phyloP scores from a whole-genome alignment of 2,888 invertebrate species.

The Ormyrus thymus region DNA sequence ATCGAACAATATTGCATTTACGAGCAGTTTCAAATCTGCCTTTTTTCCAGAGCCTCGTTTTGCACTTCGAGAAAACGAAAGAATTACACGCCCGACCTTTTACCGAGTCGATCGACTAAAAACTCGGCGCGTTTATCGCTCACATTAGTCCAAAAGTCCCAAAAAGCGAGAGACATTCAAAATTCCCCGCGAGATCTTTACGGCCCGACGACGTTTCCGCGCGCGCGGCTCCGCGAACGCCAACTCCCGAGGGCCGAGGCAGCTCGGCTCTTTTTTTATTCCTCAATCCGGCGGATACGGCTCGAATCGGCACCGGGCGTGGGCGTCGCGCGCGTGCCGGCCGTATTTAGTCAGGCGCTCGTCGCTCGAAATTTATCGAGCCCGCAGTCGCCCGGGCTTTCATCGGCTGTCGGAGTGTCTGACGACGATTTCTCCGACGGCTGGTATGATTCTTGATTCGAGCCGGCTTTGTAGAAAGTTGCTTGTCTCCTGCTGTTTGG shows the following conservation, averaged over 20 bases:
- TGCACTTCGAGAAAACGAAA: too few relatives aligned
- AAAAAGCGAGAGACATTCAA: too few relatives aligned
- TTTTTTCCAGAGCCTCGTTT: too few relatives aligned
- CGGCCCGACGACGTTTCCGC: not conserved
- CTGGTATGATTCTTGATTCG: too few relatives aligned
- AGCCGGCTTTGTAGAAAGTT: too few relatives aligned
- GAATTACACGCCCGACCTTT: too few relatives aligned
- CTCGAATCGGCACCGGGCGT: conserved; percentile 14
- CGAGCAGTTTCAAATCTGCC: too few relatives aligned
- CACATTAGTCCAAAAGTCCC: too few relatives aligned
- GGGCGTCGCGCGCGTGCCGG: conserved; percentile 42
- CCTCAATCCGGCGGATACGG: conserved; percentile 9
- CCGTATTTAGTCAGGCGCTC: conserved; percentile 40
- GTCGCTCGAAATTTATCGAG: conserved; percentile 33
- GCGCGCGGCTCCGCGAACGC: not conserved
- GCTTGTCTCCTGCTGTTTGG: not conserved
- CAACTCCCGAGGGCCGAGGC: conserved; percentile 14
- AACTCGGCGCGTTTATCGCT: too few relatives aligned
- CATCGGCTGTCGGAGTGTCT: conserved; percentile 6
- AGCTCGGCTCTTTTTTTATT: conserved; percentile 20
- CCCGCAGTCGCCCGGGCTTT: not conserved
- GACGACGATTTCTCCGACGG: not conserved
- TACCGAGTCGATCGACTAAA: too few relatives aligned
- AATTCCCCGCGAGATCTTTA: not conserved
- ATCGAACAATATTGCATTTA: too few relatives aligned